These are phyloP conservation scores for Eremobia ochroleuca DNA, from an alignment of 2,888 invertebrate species.

Conservation along the genomic window DNA sequence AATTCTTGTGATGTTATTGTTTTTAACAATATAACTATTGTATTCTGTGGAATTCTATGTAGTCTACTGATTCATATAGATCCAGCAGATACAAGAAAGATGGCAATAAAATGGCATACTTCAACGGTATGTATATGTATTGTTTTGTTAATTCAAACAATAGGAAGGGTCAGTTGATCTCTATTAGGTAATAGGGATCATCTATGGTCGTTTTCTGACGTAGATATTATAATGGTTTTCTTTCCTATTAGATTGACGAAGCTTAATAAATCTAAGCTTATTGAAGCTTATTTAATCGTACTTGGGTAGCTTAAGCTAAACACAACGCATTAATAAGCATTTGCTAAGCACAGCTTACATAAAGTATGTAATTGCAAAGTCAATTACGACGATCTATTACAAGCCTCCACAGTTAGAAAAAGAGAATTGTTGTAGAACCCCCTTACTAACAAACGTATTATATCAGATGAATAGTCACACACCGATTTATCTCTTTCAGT, in stretches of 20 bases:
- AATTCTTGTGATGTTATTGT: background rate
- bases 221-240: background rate
- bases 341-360: no score
- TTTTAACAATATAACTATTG: background rate
- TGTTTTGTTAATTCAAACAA: conserved; percentile 2
- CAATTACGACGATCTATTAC: background rate
- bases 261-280: no score
- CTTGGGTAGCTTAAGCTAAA: no score
- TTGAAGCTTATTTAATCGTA: background rate
- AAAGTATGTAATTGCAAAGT: background rate
- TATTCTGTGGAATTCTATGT: background rate
- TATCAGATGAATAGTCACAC: no score
- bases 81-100: background rate
- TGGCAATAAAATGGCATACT: background rate
- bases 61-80: background rate
- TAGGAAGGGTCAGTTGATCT: background rate
- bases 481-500: no score
- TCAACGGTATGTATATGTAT: background rate
- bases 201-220: no score
- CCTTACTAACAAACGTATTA: no score
- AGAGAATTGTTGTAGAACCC: no score
- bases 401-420: no score
- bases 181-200: background rate
- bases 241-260: background rate
- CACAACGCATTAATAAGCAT: no score